A percentile compares a stretch with the other conserved stretches of the same genome.
Conservation (phyloP, 1,140 invertebrate genomes). For the Copidosoma floridanum region DNA sequence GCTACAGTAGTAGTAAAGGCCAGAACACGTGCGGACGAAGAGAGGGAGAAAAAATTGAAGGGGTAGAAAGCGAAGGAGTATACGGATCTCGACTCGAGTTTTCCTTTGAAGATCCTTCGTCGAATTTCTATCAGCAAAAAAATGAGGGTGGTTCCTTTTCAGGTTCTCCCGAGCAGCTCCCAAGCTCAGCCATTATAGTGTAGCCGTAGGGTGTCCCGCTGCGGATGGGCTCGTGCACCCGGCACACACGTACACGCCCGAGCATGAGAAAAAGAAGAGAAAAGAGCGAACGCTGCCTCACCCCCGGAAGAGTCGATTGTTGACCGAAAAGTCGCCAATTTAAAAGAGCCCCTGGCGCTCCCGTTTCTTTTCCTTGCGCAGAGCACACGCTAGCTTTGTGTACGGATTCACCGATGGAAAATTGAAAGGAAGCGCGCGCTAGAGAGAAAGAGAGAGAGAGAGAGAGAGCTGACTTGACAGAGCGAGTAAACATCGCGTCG, state of each 20-base stretch:
- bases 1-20: not conserved
- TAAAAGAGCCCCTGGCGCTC: constrained; percentile 55
- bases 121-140: constrained; percentile 23
- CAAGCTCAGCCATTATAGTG: constrained; percentile 55
- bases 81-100: constrained; percentile 16
- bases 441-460: no score
- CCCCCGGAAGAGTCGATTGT: constrained; percentile 57
- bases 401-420: no score
- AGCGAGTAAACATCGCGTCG: constrained; percentile 58
- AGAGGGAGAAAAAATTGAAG: not conserved
- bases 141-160: constrained; percentile 26
- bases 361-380: no score
- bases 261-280: constrained; percentile 25
- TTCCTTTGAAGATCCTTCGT: constrained; percentile 24
- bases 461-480: constrained; percentile 31
- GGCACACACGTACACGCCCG: not conserved
- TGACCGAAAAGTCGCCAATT: constrained; percentile 60
- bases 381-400: no score
- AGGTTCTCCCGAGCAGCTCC: constrained; percentile 25
- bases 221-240: constrained; percentile 39
- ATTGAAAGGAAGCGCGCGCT: constrained; percentile 16
- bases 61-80: not conserved
- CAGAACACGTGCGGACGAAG: no score
- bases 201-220: constrained; percentile 49
- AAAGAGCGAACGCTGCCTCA: constrained; percentile 37